Base-by-base conservation (phyloP, 2,113 vertebrate genomes). In the Perca fluviatilis region DNA sequence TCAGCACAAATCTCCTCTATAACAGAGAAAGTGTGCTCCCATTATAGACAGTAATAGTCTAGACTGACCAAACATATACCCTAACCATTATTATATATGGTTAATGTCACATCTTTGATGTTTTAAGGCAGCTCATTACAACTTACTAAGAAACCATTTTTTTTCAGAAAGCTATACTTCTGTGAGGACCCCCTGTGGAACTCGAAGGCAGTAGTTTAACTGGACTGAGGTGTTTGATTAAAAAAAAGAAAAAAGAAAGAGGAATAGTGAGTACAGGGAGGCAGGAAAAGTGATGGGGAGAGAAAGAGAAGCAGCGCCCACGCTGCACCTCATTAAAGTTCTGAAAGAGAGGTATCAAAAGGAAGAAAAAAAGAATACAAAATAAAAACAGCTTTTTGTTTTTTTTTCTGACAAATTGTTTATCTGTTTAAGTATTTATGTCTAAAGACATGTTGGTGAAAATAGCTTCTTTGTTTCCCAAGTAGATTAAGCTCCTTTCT, bases 271-370 rank as follows among this genome's bases (percentile, higher is more conserved):
- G 67, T 51, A 71, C 46, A 65, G n/a, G 61, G 79, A 82, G 65
- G 65, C 47, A 67, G 49, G 63, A 50, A 57, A 50, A 83, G 57
- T 0, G 43, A 83, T 43, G 16, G 53, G 47, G 40, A 54, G 64
- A 86, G 50, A 56, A 60, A 79, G 51, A 81, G 57, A 86, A 50
- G 63, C 50, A 74, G 71, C 88, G 69, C 79, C 77, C 86, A 92
- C 71, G 62, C 85, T 53, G 58, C 64, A 79, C 51, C 88, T 91
- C 82, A 86, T 89, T 88, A 86, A 83, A 82, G 74, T 75, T 69
- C 51, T 71, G 58, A 84, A 74, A 70, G 64, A 49, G 15, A 21
- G 14, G 18, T 58, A 84, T 74, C 47, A 84, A 67, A 85, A 47
- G 73, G 16, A n/a, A 40, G 12, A 56, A 70, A 30, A 63, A 2